Percentiles rank a stretch among this genome's conserved stretches.
Conservation (phyloP, 2,888 invertebrate genomes). For the Papilio elwesi region DNA sequence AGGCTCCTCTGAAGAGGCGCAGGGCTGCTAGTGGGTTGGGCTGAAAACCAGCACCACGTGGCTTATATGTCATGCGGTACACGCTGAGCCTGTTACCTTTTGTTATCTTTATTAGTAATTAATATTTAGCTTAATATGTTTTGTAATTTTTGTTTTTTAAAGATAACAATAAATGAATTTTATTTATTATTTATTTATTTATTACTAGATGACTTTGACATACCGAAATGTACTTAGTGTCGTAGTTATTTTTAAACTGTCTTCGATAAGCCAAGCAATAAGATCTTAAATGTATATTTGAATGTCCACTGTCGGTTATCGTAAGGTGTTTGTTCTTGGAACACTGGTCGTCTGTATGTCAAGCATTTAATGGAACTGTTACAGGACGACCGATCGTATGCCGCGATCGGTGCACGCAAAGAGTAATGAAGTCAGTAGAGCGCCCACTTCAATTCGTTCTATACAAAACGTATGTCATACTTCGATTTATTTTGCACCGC, state of each 20-base stretch:
- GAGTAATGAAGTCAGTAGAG: conserved; percentile 40
- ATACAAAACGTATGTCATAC: conserved; percentile 36
- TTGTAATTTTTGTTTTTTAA: no score
- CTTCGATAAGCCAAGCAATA: conserved; percentile 23
- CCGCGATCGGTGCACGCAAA: conserved; percentile 40
- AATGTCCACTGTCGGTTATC: conserved; percentile 45
- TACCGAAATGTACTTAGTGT: not conserved
- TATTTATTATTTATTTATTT: no score
- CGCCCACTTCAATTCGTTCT: conserved; percentile 27
- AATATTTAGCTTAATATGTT: no score
- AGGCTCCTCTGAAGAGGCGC: no score
- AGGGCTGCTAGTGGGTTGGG: no score
- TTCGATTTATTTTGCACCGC: conserved; percentile 34
- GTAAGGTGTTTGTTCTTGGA: conserved; percentile 50
- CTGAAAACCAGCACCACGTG: no score
- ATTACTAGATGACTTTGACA: not conserved
- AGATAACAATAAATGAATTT: no score
- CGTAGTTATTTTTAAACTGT: not conserved
- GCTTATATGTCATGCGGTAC: no score
- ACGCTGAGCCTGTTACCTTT: no score
- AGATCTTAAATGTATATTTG: conserved; percentile 44
- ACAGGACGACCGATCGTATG: conserved; percentile 33
- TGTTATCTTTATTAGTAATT: no score
- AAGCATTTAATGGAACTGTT: conserved; percentile 44
- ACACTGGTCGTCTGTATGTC: conserved; percentile 44